Percentiles rank a stretch among this genome's conserved stretches.
These are phyloP conservation scores for Petroica traversi DNA, from an alignment of 2,113 vertebrate species.

Conservation along the genomic window DNA sequence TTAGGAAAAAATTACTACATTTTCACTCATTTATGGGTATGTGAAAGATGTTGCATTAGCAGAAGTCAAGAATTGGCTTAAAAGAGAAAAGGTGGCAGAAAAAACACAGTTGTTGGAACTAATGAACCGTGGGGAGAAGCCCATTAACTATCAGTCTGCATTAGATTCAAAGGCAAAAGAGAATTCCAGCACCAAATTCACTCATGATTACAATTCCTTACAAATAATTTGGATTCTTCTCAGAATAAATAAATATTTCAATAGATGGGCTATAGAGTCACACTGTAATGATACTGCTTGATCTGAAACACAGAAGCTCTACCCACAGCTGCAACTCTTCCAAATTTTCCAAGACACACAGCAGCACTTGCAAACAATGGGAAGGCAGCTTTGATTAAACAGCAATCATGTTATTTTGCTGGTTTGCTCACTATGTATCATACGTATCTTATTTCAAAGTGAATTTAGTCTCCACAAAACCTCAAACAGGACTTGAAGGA, in stretches of 20 bases:
- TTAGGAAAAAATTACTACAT: not conserved
- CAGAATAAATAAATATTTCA: not conserved
- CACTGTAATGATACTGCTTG: not conserved
- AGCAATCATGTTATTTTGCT: not conserved
- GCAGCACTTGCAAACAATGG: not conserved
- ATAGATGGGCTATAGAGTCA: not conserved
- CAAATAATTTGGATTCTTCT: not conserved
- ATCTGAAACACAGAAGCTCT: not conserved
- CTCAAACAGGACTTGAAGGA: slow-evolving; percentile 3
- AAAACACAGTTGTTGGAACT: not conserved
- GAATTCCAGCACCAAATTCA: not conserved
- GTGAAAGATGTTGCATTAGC: not conserved
- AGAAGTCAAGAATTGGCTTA: not conserved
- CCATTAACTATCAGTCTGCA: not conserved
- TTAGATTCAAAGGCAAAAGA: not conserved
- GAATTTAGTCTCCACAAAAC: slow-evolving; percentile 3
- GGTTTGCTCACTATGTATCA: not conserved
- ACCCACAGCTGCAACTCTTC: not conserved
- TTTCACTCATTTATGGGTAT: not conserved
- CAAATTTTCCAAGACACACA: not conserved
- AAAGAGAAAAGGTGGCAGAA: not conserved
- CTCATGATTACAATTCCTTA: not conserved
- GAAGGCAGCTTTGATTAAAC: slow-evolving; percentile 26
- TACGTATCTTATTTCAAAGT: slow-evolving; percentile 38
- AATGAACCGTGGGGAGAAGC: not conserved